Conservation (phyloP, 2,113 vertebrate genomes). For the Nibea albiflora region DNA sequence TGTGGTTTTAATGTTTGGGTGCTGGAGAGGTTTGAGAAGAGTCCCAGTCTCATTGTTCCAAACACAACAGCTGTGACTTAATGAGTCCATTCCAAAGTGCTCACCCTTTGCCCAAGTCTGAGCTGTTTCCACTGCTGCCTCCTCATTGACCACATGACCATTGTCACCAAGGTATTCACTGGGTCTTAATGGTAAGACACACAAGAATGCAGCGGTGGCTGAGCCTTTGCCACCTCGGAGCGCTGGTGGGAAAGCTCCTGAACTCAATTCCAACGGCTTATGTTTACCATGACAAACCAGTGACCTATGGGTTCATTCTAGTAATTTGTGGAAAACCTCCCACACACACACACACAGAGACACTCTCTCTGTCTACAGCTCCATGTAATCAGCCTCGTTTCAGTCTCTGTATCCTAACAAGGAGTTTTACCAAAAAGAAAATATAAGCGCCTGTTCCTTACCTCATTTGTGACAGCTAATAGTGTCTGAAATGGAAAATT, state of each 20-base stretch:
- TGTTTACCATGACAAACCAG: conserved; percentile 76
- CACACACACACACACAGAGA: conserved; percentile 29
- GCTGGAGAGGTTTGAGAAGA: conserved; percentile 62
- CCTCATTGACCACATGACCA: conserved; percentile 82
- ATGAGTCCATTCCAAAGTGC: conserved; percentile 78
- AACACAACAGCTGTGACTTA: conserved; percentile 82
- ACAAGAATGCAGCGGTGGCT: conserved; percentile 77
- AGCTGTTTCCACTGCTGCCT: conserved; percentile 75
- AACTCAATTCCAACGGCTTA: conserved; percentile 78
- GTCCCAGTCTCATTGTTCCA: conserved; percentile 70
- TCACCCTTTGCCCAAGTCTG: conserved; percentile 74
- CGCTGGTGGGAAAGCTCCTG: conserved; percentile 76
- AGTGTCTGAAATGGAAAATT: conserved; percentile 28
- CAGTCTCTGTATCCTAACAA: conserved; percentile 31
- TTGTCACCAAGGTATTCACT: conserved; percentile 77
- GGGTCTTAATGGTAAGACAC: conserved; percentile 82
- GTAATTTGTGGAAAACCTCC: conserved; percentile 69
- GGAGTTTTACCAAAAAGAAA: conserved; percentile 18
- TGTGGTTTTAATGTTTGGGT: conserved; percentile 58
- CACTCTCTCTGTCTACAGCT: not conserved
- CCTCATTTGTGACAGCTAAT: conserved; percentile 32
- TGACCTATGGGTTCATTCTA: conserved; percentile 72
- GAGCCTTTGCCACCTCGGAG: conserved; percentile 69
- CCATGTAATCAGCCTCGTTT: not conserved
- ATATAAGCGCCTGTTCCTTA: not conserved